phyloP scores from a whole-genome alignment of 2,888 invertebrate genomes.

The Drosophila melanosoma region DNA sequence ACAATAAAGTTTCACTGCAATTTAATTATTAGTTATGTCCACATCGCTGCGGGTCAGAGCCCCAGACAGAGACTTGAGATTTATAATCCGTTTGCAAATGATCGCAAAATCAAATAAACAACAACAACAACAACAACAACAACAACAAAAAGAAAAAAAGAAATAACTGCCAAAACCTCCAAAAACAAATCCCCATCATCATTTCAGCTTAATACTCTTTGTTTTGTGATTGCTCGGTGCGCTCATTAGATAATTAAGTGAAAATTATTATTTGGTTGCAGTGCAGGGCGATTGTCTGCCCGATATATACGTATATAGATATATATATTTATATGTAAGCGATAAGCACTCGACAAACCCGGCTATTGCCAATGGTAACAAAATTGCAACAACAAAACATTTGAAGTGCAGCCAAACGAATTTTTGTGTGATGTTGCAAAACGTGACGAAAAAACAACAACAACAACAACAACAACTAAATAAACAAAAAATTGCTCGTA shows the following conservation, averaged over 20 bases:
- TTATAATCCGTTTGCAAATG: constrained; percentile 68
- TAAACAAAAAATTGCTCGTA: constrained; percentile 23
- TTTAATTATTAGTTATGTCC: constrained; percentile 76
- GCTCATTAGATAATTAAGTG: constrained; percentile 81
- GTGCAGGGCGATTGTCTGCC: constrained; percentile 33
- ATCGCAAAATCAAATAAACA: constrained; percentile 59
- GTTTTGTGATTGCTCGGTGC: constrained; percentile 25
- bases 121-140: background rate
- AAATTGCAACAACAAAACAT: constrained; percentile 43
- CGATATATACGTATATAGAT: background rate
- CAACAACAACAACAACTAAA: constrained; percentile 10
- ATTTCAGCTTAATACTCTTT: constrained; percentile 43
- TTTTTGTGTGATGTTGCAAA: constrained; percentile 44
- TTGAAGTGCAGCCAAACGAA: constrained; percentile 73
- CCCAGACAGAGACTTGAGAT: constrained; percentile 15
- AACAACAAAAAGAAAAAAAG: constrained; percentile 9
- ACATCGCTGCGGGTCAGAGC: constrained; percentile 49
- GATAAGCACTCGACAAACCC: constrained; percentile 53
- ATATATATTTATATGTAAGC: background rate
- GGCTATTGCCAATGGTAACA: constrained; percentile 42
- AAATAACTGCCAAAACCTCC: constrained; percentile 8
- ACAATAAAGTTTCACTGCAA: constrained; percentile 53
- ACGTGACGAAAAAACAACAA: constrained; percentile 3
- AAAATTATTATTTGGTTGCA: constrained; percentile 80
- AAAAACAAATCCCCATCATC: constrained; percentile 29